Conservation (phyloP, 1,140 invertebrate species). For the Drosophila azteca region DNA sequence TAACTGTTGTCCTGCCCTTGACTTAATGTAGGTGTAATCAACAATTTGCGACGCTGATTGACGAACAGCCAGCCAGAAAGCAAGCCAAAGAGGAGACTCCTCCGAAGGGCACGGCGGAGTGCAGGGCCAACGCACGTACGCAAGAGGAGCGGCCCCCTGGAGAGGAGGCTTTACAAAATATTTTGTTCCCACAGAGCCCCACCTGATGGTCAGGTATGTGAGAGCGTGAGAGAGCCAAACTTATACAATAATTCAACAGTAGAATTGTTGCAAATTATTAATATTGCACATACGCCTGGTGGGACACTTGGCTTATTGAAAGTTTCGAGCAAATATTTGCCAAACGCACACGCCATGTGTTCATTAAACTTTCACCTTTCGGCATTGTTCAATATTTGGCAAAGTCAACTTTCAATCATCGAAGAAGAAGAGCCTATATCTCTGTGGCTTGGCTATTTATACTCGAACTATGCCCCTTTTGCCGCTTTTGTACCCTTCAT, state of each 20-base stretch:
- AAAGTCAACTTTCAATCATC: slow-evolving; percentile 26
- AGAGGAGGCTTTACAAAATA: slow-evolving; percentile 22
- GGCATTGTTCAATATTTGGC: slow-evolving; percentile 31
- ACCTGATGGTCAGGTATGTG: not conserved
- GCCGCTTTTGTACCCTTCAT: not conserved
- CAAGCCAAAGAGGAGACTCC: slow-evolving; percentile 40
- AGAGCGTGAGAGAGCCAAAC: slow-evolving; percentile 5
- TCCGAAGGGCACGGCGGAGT: slow-evolving; percentile 13
- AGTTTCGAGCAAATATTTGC: slow-evolving; percentile 33
- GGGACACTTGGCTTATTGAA: slow-evolving; percentile 22
- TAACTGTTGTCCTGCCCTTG: slow-evolving; percentile 73
- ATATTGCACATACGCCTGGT: slow-evolving; percentile 18
- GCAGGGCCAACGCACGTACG: slow-evolving; percentile 27
- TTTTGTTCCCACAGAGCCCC: slow-evolving; percentile 18
- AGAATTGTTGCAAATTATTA: slow-evolving; percentile 24
- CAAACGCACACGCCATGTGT: slow-evolving; percentile 65
- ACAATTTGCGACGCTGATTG: slow-evolving; percentile 81
- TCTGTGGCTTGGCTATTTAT: slow-evolving; percentile 56
- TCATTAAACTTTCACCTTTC: slow-evolving; percentile 79
- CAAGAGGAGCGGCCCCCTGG: slow-evolving; percentile 6
- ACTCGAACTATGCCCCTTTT: slow-evolving; percentile 9
- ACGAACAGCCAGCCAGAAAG: slow-evolving; percentile 49
- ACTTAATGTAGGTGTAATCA: slow-evolving; percentile 80
- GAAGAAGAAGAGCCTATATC: slow-evolving; percentile 24
- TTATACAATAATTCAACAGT: slow-evolving; percentile 26